Percentiles rank a stretch among this genome's conserved stretches.
Conservation (phyloP, 2,797 vertebrate genomes). For the Serranus cabrilla region DNA sequence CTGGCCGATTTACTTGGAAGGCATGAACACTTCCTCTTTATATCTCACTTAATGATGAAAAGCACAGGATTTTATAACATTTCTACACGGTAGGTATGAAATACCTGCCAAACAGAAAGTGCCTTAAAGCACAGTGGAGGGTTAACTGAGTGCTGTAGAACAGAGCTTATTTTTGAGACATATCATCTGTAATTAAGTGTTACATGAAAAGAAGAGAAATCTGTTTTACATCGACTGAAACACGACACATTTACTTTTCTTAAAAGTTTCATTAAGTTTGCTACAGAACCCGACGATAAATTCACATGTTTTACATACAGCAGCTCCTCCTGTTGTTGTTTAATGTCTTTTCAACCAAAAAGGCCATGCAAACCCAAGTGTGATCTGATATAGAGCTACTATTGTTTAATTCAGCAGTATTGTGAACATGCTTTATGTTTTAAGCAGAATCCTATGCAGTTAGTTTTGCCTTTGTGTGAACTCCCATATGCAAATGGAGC, state of each 20-base stretch:
- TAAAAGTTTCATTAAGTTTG: slow-evolving; percentile 15
- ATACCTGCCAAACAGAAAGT: slow-evolving; percentile 60
- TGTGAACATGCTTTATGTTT: slow-evolving; percentile 41
- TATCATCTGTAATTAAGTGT: slow-evolving; percentile 45
- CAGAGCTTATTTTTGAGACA: slow-evolving; percentile 39
- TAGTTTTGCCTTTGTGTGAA: slow-evolving; percentile 45
- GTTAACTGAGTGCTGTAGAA: slow-evolving; percentile 32
- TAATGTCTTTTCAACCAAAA: slow-evolving; percentile 9
- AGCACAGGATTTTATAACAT: slow-evolving; percentile 50
- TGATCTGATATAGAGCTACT: slow-evolving; percentile 20
- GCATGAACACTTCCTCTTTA: slow-evolving; percentile 25
- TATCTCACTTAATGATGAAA: slow-evolving; percentile 39
- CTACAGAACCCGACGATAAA: slow-evolving; percentile 19
- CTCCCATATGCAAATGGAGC: slow-evolving; percentile 28
- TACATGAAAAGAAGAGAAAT: slow-evolving; percentile 16
- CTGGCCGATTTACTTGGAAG: slow-evolving; percentile 21
- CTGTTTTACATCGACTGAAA: slow-evolving; percentile 1
- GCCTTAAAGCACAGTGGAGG: slow-evolving; percentile 72
- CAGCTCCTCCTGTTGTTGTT: background rate
- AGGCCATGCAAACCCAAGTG: slow-evolving; percentile 1
- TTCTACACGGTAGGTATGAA: slow-evolving; percentile 30
- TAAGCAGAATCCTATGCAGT: slow-evolving; percentile 38
- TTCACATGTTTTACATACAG: slow-evolving; percentile 27
- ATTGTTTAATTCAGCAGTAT: slow-evolving; percentile 33
- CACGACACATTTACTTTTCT: slow-evolving; percentile 6